Conservation (phyloP, 2,797 vertebrate species). For the Rallus crepitans region DNA sequence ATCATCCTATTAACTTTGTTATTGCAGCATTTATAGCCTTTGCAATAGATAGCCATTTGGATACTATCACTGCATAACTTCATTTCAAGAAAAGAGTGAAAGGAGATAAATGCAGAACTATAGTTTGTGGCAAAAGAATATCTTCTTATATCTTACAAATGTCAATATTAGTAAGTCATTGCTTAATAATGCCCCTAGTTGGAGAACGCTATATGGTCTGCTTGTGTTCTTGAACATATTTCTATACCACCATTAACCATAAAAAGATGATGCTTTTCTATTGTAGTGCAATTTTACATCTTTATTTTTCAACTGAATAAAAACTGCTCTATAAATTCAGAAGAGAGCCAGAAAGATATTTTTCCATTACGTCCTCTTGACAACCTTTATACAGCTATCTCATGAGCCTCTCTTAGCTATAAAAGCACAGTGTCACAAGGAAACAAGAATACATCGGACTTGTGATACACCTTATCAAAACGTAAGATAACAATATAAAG, state of each 20-base stretch:
- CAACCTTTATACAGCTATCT: constrained; percentile 23
- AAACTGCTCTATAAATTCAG: not conserved
- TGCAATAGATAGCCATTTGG: not conserved
- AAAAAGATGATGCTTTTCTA: not conserved
- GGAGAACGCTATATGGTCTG: not conserved
- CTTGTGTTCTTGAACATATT: not conserved
- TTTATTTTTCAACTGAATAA: constrained; percentile 15
- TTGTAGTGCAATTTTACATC: not conserved
- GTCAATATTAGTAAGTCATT: constrained; percentile 19
- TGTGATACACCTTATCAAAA: constrained; percentile 54
- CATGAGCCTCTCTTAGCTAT: not conserved
- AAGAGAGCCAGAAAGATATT: not conserved
- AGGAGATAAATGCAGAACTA: not conserved
- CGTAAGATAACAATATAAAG: constrained; percentile 18
- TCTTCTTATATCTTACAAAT: constrained; percentile 5
- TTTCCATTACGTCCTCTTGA: constrained; percentile 11
- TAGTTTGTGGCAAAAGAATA: not conserved
- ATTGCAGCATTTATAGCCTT: constrained; percentile 61
- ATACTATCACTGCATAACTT: constrained; percentile 1
- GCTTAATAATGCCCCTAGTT: not conserved
- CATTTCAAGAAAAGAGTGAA: constrained; percentile 9
- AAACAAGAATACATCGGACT: constrained; percentile 6
- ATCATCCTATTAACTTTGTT: constrained; percentile 70
- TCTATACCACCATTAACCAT: not conserved
- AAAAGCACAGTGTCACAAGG: constrained; percentile 24